These are phyloP conservation scores for Pseudococcus viburni DNA, from an alignment of 2,888 invertebrate genomes.

Conservation along the genomic window DNA sequence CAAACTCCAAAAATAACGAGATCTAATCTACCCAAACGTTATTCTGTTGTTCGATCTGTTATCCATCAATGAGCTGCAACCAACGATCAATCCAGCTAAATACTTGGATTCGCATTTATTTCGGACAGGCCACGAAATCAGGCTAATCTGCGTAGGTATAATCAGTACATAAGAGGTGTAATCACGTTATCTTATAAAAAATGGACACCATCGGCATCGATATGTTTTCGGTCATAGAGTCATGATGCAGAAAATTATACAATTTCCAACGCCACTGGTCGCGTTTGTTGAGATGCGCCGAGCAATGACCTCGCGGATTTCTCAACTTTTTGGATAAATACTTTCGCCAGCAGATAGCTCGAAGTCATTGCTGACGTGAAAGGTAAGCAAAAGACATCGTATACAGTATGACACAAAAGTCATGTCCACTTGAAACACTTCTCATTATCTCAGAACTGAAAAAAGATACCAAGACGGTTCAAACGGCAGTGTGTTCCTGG, in stretches of 20 bases:
- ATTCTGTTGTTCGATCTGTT: too few species aligned
- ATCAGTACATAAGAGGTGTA: neutral
- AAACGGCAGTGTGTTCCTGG: too few species aligned
- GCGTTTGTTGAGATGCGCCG: too few species aligned
- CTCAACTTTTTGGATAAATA: neutral
- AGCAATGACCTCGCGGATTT: neutral
- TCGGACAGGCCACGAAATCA: neutral
- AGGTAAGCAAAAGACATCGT: too few species aligned
- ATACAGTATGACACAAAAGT: too few species aligned
- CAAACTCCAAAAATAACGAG: too few species aligned
- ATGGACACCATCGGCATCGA: neutral
- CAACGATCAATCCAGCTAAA: neutral
- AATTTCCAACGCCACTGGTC: neutral
- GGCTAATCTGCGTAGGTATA: constrained; percentile 17
- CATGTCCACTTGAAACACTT: too few species aligned
- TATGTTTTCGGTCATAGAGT: constrained; percentile 33
- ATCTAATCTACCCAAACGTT: too few species aligned
- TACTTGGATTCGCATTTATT: neutral
- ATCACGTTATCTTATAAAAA: constrained; percentile 1
- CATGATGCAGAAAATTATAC: constrained; percentile 19
- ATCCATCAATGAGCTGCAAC: neutral
- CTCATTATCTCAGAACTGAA: too few species aligned
- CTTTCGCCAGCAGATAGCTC: too few species aligned
- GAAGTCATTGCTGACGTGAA: too few species aligned
- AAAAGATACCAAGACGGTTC: too few species aligned